phyloP scores from a whole-genome alignment of 2,797 vertebrate genomes.

The Acestrorhynchus altus region DNA sequence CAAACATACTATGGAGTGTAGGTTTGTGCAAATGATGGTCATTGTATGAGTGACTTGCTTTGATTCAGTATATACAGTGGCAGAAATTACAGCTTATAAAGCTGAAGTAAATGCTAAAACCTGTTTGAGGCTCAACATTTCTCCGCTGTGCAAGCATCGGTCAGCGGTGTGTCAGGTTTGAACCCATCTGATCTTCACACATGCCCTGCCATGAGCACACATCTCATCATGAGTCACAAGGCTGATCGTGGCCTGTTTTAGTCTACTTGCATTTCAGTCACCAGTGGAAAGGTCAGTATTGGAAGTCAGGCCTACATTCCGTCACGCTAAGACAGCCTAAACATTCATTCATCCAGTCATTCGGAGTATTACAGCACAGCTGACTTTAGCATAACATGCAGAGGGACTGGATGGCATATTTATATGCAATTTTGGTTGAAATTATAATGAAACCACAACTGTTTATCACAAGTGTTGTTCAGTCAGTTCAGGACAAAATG shows the following conservation, averaged over 20 bases:
- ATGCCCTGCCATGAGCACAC: not conserved
- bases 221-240: constrained; percentile 5
- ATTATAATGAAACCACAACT: too few species aligned
- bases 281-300: not conserved
- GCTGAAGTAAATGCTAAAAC: constrained; percentile 34
- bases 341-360: not conserved
- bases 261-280: constrained; percentile 10
- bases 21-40: not conserved
- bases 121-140: constrained; percentile 11
- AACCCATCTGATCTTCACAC: not conserved
- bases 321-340: not conserved
- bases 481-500: too few species aligned
- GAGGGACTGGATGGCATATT: too few species aligned
- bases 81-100: not conserved
- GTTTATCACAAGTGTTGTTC: too few species aligned
- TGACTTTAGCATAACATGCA: too few species aligned
- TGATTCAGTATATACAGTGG: constrained; percentile 15
- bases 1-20: not conserved
- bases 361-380: too few species aligned
- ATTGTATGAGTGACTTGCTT: not conserved
- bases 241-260: constrained; percentile 5
- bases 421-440: too few species aligned
- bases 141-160: not conserved
- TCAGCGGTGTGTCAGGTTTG: constrained; percentile 20
- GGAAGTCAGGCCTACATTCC: not conserved